Evolutionary conservation across 2,888 invertebrate species (phyloP), one percentile per base, ranked within the genome.

Genomic region (Pegoplata infirma): DNA sequence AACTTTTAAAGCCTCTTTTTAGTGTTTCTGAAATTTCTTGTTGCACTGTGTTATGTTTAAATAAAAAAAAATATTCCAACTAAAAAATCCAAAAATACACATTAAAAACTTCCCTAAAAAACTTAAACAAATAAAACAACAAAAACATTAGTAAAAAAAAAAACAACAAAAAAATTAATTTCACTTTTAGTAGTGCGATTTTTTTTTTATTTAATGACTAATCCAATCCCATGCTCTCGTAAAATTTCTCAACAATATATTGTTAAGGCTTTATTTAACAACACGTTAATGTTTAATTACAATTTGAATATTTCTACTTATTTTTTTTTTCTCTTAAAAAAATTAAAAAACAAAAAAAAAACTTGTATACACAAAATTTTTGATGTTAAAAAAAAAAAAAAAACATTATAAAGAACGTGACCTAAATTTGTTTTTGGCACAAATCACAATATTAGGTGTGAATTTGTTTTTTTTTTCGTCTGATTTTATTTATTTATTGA

Each of bases 401-500:
- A 67, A 14, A 25, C 58, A 19, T 25, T 23, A 58, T n/a, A 63
- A 68, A 80, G 71, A 80, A 75, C 75, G 80, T 80, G 80, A 80
- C 75, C 79, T 40, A 73, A 69, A 75, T 73, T 77, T 59, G 44
- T 36, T n/a, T n/a, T 36, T 49, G 55, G 55, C 55, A 68, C 56
- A 74, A 66, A 64, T 23, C 12, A n/a, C n/a, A n/a, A n/a, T 51
- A 63, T 68, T 69, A 83, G 82, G 77, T 76, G 81, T 68, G 76
- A 80, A 81, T 77, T 81, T 59, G 59, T 68, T 69, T 79, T 79
- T 53, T 63, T 14, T 19, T 7, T 19, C n/a, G n/a, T n/a, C n/a
- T n/a, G n/a, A n/a, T 47, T 47, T 19, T 12, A 5, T 76, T 76
- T 71, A 16, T 56, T 71, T 58, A 61, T 75, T 40, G 56, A 78